Percentiles rank a stretch among this genome's conserved stretches.
Evolutionary conservation across 2,888 invertebrate genomes (phyloP).

Genomic region (Acanthococcus lagerstroemiae): DNA sequence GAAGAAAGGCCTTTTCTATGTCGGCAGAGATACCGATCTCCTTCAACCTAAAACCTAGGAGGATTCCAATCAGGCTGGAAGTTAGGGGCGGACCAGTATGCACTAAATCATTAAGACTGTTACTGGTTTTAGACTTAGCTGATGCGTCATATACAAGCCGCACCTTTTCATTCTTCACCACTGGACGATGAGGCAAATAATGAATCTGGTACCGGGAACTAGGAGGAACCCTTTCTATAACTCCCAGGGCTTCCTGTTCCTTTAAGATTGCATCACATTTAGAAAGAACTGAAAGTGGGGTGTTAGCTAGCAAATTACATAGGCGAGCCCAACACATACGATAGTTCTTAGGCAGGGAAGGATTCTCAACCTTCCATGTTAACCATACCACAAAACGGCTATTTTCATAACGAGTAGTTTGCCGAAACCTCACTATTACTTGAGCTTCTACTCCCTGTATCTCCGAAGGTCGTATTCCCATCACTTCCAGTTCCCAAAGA

Average conservation of each 20-base stretch:
- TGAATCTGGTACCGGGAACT: too few relatives aligned
- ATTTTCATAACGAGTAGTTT: not conserved
- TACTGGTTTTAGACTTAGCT: not conserved
- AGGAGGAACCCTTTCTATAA: not conserved
- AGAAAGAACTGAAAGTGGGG: not conserved
- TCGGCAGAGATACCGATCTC: not conserved
- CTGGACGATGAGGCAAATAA: not conserved
- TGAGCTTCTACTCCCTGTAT: not conserved
- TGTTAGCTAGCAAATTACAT: not conserved
- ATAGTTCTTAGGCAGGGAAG: not conserved
- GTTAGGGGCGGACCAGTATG: not conserved
- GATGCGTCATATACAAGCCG: not conserved
- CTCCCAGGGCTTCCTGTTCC: not conserved
- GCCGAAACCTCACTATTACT: not conserved
- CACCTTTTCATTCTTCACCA: too few relatives aligned
- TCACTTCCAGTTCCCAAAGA: not conserved
- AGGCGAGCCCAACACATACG: not conserved
- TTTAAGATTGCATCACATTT: not conserved
- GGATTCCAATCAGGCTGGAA: not conserved
- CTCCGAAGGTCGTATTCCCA: not conserved
- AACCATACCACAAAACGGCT: not conserved
- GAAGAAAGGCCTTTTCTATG: slow-evolving; percentile 4
- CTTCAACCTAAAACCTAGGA: not conserved
- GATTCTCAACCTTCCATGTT: not conserved
- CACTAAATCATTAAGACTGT: not conserved